Base-by-base conservation (phyloP, 2,797 vertebrate genomes). In the Picus viridis region DNA sequence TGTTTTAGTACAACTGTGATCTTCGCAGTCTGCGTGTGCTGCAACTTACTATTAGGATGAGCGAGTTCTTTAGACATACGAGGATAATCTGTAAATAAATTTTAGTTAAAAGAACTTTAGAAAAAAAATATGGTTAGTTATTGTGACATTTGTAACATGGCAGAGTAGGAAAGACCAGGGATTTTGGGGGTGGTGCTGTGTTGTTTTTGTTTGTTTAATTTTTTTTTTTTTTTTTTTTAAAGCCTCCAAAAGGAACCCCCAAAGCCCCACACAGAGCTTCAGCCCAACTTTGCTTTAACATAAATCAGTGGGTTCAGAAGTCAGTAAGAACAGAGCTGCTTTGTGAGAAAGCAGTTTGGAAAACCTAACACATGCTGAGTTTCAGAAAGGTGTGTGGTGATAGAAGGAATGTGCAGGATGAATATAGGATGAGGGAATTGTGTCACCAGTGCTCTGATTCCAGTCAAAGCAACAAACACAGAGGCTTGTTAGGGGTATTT, bases 401-500 rank as follows among this genome's bases (percentile, higher is more conserved):
- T 54, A 39, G 57, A 41, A 82, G 34, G 53, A 92, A 63, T 7
- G 34, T 16, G 3, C 3, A 2, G 49, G 54, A 30, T 13, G 45
- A 62, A 67, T 87, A 83, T 7, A 16, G 62, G 39, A 80, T 51
- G 54, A 49, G 87, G 78, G 64, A 58, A 51, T 63, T 39, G 16
- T 19, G 18, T 26, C 36, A 68, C 81, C 49, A 51, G 67, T 57
- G 70, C 67, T 84, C 67, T 47, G 71, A n/a, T 94, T 90, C 77
- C 70, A 76, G 59, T 85, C 54, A 79, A 81, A 96, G 93, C 95
- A 97, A 95, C 97, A 93, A 94, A 94, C 77, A 51, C 87, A 96
- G 92, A 89, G 77, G 65, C 92, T 96, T 69, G 61, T 95, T 92
- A 87, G 89, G 77, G 95, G 87, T 82, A 57, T 70, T 83, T 68